Conservation (phyloP, 2,113 vertebrate species). For the Ophiodon elongatus region DNA sequence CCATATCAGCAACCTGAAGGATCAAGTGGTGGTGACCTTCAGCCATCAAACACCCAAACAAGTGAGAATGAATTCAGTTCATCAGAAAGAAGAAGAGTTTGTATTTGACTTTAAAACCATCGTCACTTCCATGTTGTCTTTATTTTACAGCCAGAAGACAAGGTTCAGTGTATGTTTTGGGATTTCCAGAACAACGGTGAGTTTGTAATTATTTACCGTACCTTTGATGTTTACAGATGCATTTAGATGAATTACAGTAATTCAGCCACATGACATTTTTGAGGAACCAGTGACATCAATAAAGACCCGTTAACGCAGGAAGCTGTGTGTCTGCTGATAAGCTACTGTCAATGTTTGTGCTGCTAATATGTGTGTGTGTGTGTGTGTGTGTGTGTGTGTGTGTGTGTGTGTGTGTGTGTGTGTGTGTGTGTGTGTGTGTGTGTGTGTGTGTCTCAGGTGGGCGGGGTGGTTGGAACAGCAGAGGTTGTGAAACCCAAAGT, state of each 20-base stretch:
- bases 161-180: slow-evolving; percentile 88
- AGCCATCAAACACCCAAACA: slow-evolving; percentile 76
- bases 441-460: slow-evolving; percentile 82
- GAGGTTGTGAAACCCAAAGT: slow-evolving; percentile 83
- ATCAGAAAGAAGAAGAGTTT: background rate
- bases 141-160: slow-evolving; percentile 77
- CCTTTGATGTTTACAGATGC: background rate
- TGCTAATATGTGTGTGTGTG: background rate
- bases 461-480: slow-evolving; percentile 89
- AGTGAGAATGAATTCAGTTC: slow-evolving; percentile 70
- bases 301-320: background rate
- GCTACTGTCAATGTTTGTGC: slow-evolving; percentile 13
- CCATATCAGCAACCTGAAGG: slow-evolving; percentile 80
- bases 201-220: slow-evolving; percentile 41
- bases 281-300: background rate
- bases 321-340: slow-evolving; percentile 21
- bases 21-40: slow-evolving; percentile 86
- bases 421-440: slow-evolving; percentile 24
- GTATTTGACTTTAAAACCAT: background rate
- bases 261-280: background rate
- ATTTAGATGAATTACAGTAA: slow-evolving; percentile 20
- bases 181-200: slow-evolving; percentile 88
- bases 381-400: slow-evolving; percentile 8
- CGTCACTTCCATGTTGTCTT: slow-evolving; percentile 26
- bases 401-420: slow-evolving; percentile 14